Conservation (phyloP, 2,888 invertebrate genomes). For the Drosophila kambysellisi region DNA sequence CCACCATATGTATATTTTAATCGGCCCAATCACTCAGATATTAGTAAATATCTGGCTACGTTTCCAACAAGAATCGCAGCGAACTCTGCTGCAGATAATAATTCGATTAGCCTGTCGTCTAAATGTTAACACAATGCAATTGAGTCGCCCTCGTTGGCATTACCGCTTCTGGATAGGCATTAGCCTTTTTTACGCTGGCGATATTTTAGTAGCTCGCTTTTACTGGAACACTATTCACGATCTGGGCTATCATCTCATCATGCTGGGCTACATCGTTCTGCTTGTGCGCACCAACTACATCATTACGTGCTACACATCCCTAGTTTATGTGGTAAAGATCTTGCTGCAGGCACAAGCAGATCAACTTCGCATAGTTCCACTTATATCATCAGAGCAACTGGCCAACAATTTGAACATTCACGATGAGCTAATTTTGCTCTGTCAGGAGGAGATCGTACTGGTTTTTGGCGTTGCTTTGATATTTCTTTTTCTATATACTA, state of each 20-base stretch:
- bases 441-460: slow-evolving; percentile 34
- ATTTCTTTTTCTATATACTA: slow-evolving; percentile 35
- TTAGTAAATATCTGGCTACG: slow-evolving; percentile 22
- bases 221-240: background rate
- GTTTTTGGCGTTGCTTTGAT: slow-evolving; percentile 38
- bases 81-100: background rate
- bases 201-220: background rate
- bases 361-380: background rate
- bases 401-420: slow-evolving; percentile 14
- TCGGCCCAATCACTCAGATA: slow-evolving; percentile 21
- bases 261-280: slow-evolving; percentile 7
- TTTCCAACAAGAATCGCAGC: slow-evolving; percentile 11
- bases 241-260: background rate
- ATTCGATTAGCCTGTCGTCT: background rate
- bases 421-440: slow-evolving; percentile 43
- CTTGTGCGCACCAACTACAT: slow-evolving; percentile 36
- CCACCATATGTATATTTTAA: slow-evolving; percentile 14
- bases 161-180: slow-evolving; percentile 33
- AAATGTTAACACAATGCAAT: slow-evolving; percentile 1
- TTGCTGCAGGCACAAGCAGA: slow-evolving; percentile 23
- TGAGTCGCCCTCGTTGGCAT: slow-evolving; percentile 13
- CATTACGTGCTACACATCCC: slow-evolving; percentile 18
- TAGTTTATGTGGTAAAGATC: slow-evolving; percentile 16
- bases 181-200: slow-evolving; percentile 7
- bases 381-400: background rate